These are phyloP conservation scores for Orcinus orca DNA, from an alignment of 2,113 vertebrate genomes.

Conservation along the genomic window DNA sequence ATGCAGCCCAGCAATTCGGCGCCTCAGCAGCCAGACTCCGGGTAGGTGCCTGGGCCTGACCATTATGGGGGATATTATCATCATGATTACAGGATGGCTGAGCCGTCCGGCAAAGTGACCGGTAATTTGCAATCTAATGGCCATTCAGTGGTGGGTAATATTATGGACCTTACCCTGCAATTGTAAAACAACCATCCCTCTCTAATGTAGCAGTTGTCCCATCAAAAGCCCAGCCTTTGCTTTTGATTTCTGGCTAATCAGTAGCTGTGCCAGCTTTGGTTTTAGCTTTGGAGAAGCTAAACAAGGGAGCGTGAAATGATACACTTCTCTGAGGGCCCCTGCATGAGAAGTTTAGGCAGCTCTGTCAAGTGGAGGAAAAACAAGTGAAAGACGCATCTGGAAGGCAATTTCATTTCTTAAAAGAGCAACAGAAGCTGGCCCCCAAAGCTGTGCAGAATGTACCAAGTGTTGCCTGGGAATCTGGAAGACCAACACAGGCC, in stretches of 20 bases:
- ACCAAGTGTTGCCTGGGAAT: conserved; percentile 19
- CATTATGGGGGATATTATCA: conserved; percentile 69
- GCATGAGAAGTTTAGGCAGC: conserved; percentile 54
- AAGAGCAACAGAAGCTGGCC: conserved; percentile 57
- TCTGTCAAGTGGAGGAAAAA: conserved; percentile 49
- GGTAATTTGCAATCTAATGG: conserved; percentile 76
- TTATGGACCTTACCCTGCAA: conserved; percentile 74
- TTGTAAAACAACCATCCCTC: conserved; percentile 67
- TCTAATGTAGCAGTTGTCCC: conserved; percentile 75
- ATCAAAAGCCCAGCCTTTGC: conserved; percentile 68
- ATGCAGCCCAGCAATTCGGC: conserved; percentile 67
- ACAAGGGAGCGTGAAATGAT: conserved; percentile 67
- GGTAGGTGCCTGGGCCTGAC: conserved; percentile 72
- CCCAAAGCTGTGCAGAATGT: neutral
- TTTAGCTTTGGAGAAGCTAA: conserved; percentile 68
- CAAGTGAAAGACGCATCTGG: conserved; percentile 58
- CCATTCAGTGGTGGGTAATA: conserved; percentile 69
- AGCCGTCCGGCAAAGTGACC: conserved; percentile 70
- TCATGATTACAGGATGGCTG: conserved; percentile 70
- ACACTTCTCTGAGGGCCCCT: conserved; percentile 41
- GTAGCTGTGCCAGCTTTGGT: conserved; percentile 68
- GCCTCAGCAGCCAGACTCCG: conserved; percentile 66
- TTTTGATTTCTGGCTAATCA: conserved; percentile 75
- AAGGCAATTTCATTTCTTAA: conserved; percentile 64
- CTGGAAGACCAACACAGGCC: neutral